Base-by-base conservation (phyloP, 1,140 invertebrate genomes). In the Drosophila sturtevanti region DNA sequence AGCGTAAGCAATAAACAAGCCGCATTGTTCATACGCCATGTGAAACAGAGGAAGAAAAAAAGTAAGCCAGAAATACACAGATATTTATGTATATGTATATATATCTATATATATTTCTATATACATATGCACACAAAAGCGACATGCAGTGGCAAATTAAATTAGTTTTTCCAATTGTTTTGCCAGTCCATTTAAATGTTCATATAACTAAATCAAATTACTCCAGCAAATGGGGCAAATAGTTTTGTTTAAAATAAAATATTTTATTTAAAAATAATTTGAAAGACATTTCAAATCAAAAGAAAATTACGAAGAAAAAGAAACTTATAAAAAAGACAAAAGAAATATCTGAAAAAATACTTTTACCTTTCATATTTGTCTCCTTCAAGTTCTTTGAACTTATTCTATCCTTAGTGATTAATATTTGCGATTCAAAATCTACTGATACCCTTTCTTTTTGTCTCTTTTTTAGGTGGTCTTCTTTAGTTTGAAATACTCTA, bases 1-100 rank as follows among this genome's bases (percentile, higher is more conserved):
- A 38, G 67, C 54, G 74, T 64, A 58, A 62, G 69, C 81, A 81
- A 82, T 79, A 86, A 86, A 87, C 79, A 80, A 78, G 71, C 74
- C 75, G 63, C 84, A 87, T 87, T 86, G 75, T 71, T 86, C 79
- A 87, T 87, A 86, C 82, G 84, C 75, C 82, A 56, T 51, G 71
- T 86, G 55, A 68, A 60, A 22, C 78, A 54, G 22, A 51, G 34
- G 6, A 6, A 6, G 6, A 31, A 35, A 68, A 41, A 44, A 61
- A 27, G n/a, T 54, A 38, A 65, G 18, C 9, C 34, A 55, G 14
- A 34, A 41, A n/a, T 35, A 63, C 14, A 48, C n/a, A n/a, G n/a
- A n/a, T n/a, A n/a, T 48, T 6, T 14, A 48, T 18, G 21, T 4
- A 21, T 21, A 48, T 10, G 10, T 10, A 44, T 18, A 18, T 21